Evolutionary conservation across 2,797 vertebrate species (phyloP), one percentile per base, ranked within the genome.

Genomic region (Chelmon rostratus): DNA sequence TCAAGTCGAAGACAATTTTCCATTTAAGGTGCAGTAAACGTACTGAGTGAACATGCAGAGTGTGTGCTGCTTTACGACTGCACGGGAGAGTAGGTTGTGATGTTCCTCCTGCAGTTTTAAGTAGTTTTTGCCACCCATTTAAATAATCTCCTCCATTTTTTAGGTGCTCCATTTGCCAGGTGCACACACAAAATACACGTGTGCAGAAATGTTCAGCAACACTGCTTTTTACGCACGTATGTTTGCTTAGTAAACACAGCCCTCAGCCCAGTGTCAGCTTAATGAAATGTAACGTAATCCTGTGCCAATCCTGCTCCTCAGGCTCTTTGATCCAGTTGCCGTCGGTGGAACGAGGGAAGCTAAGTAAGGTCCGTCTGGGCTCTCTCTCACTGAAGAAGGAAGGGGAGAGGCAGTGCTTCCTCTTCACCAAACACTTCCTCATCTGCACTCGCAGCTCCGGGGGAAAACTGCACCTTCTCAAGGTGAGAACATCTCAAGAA

Each of bases 381-480:
- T 98, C 98, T 2, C 93, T 99, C 47, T 99, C 98, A 80, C 94
- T 99, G 91, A 99, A 99, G 95, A 99, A 98, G 91, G 98, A 99
- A 95, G 98, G 97, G 76, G 98, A 99, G 90, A 96, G 98, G 47
- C 98, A 99, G 88, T 99, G 98, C 89, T 99, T 99, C 94, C 96
- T 99, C 84, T 99, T 99, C 90, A 99, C 98, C 84, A 99, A 99
- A 85, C 98, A 99, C 94, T 99, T 99, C 85, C 95, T 99, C 61
- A 97, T 99, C 89, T 99, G 98, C 91, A 99, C 98, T 2, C 96
- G 98, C 90, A 99, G 98, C 91, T 99, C 98, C 3, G 98, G 98
- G 76, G 98, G 98, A 78, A 99, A 99, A 85, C 94, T 99, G 31
- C 98, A 99, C 92, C 96, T 99, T 58, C 97, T 99, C 35, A 99